phyloP scores from a whole-genome alignment of 2,888 invertebrate genomes.

The Nemurella pictetii region DNA sequence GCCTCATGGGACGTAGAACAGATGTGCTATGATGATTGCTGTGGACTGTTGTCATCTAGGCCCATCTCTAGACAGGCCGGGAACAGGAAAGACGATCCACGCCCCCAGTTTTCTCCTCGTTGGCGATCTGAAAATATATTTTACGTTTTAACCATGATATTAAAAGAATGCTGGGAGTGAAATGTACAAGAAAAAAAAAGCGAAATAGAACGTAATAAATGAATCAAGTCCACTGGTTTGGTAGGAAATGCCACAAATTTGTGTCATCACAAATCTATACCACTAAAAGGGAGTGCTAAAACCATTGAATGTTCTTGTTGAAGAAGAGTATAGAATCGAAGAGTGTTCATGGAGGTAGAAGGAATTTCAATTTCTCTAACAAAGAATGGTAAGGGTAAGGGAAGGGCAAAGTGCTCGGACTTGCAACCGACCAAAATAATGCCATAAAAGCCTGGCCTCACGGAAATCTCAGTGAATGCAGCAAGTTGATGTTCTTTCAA shows the following conservation, averaged over 20 bases:
- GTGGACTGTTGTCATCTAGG: neutral
- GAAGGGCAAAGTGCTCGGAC: slow-evolving; percentile 32
- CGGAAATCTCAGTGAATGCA: neutral
- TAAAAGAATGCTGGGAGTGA: neutral
- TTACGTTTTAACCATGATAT: neutral
- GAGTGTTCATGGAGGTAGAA: slow-evolving; percentile 21
- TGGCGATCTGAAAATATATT: neutral
- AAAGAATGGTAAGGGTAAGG: neutral
- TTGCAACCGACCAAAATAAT: neutral
- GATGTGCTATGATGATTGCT: neutral
- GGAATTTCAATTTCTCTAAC: slow-evolving; percentile 32
- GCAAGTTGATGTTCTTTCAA: no score
- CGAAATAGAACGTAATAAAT: neutral
- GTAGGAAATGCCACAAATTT: neutral
- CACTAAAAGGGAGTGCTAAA: neutral
- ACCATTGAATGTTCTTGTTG: neutral
- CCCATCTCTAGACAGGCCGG: neutral
- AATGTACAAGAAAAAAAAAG: no score
- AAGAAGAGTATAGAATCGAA: neutral
- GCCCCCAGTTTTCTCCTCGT: neutral
- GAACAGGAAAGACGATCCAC: neutral
- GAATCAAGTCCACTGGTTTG: neutral
- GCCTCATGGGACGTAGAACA: slow-evolving; percentile 16
- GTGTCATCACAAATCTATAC: neutral
- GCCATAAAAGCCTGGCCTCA: neutral